A percentile compares a stretch with the other conserved stretches of the same genome.
phyloP scores from a whole-genome alignment of 2,113 vertebrate species.

The Prunella fulvescens region DNA sequence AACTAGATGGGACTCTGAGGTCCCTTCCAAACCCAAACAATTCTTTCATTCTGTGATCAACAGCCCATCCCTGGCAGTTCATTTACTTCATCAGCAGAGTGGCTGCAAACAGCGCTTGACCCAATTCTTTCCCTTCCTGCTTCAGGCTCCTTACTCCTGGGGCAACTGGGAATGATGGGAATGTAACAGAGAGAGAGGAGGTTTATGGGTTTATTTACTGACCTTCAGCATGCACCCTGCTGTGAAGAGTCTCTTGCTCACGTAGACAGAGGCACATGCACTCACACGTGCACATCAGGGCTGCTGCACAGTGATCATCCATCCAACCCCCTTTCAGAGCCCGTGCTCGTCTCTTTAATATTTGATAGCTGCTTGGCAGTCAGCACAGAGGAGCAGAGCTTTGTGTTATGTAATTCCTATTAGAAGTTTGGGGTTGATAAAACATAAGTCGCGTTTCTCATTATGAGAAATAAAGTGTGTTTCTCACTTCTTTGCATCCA shows the following conservation, averaged over 20 bases:
- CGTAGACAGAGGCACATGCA: background rate
- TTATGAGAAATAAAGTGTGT: conserved; percentile 25
- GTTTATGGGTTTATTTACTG: background rate
- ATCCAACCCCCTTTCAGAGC: background rate
- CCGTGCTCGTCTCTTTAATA: conserved; percentile 34
- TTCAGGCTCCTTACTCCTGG: background rate
- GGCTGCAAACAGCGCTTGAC: background rate
- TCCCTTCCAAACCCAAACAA: background rate
- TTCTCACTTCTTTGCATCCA: conserved; percentile 26
- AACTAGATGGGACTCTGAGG: background rate
- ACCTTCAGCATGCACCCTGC: background rate
- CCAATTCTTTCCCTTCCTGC: background rate
- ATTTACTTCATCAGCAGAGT: background rate
- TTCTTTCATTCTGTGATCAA: background rate
- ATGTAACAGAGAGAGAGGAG: background rate
- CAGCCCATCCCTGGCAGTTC: background rate
- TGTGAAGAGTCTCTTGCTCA: background rate
- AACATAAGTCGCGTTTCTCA: background rate
- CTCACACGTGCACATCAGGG: background rate
- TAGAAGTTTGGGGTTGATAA: conserved; percentile 26
- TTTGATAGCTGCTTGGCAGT: conserved; percentile 34
- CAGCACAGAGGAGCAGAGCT: conserved; percentile 14
- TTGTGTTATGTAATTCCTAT: conserved; percentile 28
- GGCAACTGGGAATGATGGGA: background rate
- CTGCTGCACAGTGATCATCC: background rate